Conservation (phyloP, 2,113 vertebrate genomes). For the Pogonocichla stellata region DNA sequence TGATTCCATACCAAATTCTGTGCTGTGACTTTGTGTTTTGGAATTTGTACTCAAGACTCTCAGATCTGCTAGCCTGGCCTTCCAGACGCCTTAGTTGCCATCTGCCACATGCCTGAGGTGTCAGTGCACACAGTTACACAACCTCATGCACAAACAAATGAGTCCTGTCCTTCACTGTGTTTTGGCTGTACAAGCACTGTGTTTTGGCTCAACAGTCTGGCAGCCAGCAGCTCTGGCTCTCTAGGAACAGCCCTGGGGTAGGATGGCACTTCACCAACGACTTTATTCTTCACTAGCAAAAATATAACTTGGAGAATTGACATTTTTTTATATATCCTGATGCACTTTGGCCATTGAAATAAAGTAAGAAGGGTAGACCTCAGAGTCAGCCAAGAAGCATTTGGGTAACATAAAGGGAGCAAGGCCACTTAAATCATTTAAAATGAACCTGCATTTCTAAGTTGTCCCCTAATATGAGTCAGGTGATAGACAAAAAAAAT, state of each 20-base stretch:
- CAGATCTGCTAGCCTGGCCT: neutral
- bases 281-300: neutral
- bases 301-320: neutral
- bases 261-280: neutral
- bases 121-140: neutral
- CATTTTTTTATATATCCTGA: neutral
- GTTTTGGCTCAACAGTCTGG: neutral
- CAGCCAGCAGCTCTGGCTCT: neutral
- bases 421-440: neutral
- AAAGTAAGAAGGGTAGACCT: neutral
- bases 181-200: neutral
- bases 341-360: neutral
- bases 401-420: neutral
- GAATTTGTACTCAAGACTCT: neutral
- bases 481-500: neutral
- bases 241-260: neutral
- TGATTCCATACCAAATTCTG: neutral
- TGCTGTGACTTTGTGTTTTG: neutral
- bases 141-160: rapidly evolving
- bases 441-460: neutral
- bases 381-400: neutral
- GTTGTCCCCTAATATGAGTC: neutral
- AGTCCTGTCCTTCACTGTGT: neutral
- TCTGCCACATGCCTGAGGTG: neutral
- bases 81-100: neutral